phyloP scores from a whole-genome alignment of 2,113 vertebrate species.

The Dasypus novemcinctus region DNA sequence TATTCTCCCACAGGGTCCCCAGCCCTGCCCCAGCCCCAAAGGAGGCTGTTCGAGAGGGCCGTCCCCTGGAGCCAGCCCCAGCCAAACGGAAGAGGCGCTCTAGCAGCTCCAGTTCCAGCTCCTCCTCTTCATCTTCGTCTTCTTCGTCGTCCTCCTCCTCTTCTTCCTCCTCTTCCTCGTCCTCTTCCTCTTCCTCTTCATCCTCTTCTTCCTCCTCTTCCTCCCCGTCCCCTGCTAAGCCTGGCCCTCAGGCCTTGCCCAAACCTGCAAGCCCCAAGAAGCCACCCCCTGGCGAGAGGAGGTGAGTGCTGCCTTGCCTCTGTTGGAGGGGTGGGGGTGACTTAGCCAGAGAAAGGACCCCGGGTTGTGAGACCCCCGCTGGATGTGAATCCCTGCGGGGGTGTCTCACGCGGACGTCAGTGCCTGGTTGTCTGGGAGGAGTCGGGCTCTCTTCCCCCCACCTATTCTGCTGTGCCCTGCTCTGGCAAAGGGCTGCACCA shows the following conservation, averaged over 20 bases:
- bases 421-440: constrained; percentile 52
- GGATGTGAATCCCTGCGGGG: not conserved
- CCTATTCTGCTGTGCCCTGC: not conserved
- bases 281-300: constrained; percentile 73
- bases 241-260: constrained; percentile 74
- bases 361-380: constrained; percentile 38
- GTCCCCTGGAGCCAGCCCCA: constrained; percentile 69
- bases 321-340: constrained; percentile 6
- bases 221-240: constrained; percentile 74
- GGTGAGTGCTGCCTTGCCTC: constrained; percentile 73
- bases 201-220: constrained; percentile 76
- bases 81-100: constrained; percentile 76
- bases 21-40: constrained; percentile 73
- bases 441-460: constrained; percentile 13
- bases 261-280: constrained; percentile 81
- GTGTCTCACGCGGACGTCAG: not conserved
- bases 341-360: constrained; percentile 47
- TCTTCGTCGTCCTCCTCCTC: constrained; percentile 71
- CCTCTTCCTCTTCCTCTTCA: constrained; percentile 35
- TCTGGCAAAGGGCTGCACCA: constrained; percentile 20
- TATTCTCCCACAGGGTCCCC: constrained; percentile 67
- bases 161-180: not conserved
- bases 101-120: constrained; percentile 80
- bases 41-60: constrained; percentile 74
- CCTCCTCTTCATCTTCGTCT: constrained; percentile 63